Evolutionary conservation across 2,888 invertebrate species (phyloP).

Genomic region (Perdita meconis): DNA sequence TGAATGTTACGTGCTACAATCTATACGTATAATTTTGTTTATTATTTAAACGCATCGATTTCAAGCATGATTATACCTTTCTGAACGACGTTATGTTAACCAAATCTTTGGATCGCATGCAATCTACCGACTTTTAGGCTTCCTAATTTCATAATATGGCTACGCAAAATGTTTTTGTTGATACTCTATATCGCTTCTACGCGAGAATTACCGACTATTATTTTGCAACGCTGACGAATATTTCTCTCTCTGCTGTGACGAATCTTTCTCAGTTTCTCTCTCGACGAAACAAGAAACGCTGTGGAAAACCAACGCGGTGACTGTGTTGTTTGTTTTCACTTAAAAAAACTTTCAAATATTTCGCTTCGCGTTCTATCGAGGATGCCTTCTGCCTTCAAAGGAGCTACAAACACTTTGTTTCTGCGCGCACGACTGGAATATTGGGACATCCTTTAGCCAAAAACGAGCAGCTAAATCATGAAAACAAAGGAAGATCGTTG

Average conservation of each 20-base stretch:
- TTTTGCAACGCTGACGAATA: constrained; percentile 58
- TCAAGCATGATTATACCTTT: constrained; percentile 56
- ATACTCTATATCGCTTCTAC: constrained; percentile 56
- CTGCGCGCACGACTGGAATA: constrained; percentile 27
- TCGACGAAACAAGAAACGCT: constrained; percentile 8
- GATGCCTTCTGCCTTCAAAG: constrained; percentile 36
- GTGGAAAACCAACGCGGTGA: not conserved
- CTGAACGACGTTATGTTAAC: constrained; percentile 67
- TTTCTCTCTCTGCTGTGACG: constrained; percentile 38
- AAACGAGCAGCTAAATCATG: constrained; percentile 33
- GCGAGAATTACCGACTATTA: constrained; percentile 47
- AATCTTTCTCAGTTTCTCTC: constrained; percentile 14
- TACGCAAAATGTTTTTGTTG: constrained; percentile 55
- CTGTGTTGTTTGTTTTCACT: not conserved
- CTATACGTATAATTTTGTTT: constrained; percentile 28
- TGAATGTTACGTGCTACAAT: constrained; percentile 23
- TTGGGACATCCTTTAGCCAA: constrained; percentile 26
- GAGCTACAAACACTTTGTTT: constrained; percentile 37
- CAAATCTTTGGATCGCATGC: constrained; percentile 80
- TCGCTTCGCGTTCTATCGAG: constrained; percentile 36
- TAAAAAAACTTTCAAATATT: constrained; percentile 5
- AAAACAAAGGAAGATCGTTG: constrained; percentile 24
- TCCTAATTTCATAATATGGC: constrained; percentile 68
- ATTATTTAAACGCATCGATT: constrained; percentile 37
- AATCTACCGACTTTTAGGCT: constrained; percentile 83